Evolutionary conservation across 92 coral and sea anemone genomes (phyloP).

Genomic region (Porites rus): DNA sequence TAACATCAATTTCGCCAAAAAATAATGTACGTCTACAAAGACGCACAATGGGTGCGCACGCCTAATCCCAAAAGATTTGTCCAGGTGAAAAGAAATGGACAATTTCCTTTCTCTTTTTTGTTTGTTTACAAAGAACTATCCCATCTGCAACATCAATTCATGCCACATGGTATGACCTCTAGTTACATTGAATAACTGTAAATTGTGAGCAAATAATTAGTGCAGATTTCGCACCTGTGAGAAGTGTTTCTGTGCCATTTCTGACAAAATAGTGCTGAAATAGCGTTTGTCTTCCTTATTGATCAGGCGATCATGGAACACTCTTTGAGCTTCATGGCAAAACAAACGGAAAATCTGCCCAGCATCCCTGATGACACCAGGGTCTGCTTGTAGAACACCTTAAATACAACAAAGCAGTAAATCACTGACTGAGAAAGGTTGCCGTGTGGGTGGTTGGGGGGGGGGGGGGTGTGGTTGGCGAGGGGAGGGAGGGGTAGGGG

Average conservation of each 20-base stretch:
- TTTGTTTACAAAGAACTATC: no score
- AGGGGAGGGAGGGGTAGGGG: no score
- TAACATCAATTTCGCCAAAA: no score
- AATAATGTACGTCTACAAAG: no score
- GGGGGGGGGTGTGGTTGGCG: no score
- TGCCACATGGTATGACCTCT: not conserved
- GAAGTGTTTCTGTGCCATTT: constrained; percentile 99
- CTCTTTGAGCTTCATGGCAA: constrained; percentile 98
- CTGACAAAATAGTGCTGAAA: constrained; percentile 92
- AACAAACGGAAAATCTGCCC: constrained; percentile 96
- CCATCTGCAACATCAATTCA: no score
- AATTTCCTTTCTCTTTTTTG: no score
- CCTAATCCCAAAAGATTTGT: no score
- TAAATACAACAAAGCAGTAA: not conserved
- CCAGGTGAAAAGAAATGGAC: no score
- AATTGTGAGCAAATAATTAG: not conserved
- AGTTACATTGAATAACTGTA: not conserved
- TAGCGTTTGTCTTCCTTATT: constrained; percentile 94
- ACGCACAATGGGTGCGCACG: no score
- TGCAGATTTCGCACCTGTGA: constrained; percentile 69
- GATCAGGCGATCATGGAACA: constrained; percentile 96
- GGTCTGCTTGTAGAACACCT: constrained; percentile 99
- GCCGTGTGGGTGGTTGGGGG: no score
- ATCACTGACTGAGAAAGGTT: no score
- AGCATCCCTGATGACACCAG: constrained; percentile 92